Base-by-base conservation (phyloP, 2,888 invertebrate genomes). In the Adelphocoris suturalis region DNA sequence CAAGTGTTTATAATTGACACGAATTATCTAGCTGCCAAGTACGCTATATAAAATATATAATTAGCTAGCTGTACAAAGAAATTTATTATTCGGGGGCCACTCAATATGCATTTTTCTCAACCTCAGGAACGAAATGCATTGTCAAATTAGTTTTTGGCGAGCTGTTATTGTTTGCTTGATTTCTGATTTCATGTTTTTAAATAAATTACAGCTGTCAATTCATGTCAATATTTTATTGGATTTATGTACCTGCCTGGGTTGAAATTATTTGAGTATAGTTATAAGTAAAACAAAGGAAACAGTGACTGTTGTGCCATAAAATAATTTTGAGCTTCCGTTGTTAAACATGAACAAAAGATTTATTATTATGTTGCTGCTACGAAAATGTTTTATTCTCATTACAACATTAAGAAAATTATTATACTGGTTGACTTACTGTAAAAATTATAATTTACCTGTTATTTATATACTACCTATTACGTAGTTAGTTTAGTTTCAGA, bases 301-400 rank as follows among this genome's bases (percentile, higher is more conserved):
- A 81, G n/a, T 14, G 48, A 52, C n/a, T 48, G 52, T n/a, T 82
- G 82, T 82, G 82, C 82, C 82, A 82, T 82, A 47, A 46, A 52
- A 82, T 47, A 52, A 82, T 82, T 82, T 52, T 82, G 80, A 47
- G 82, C 82, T 82, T 82, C 82, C 82, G 47, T 81, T 82, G 82
- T 82, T 82, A 19, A 13, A 52, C 19, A 23, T 82, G 27, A 82
- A 37, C 37, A 37, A 37, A 82, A 81, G 12, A 48, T 82, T 82
- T 68, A 68, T 68, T 68, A 68, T 68, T 23, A 23, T 11, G 68
- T 68, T 68, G 68, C 68, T 68, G 68, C 68, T 23, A 27, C 27
- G 23, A 68, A 19, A 68, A 23, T 27, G 68, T 68, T 68, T 68
- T 68, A 68, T 68, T 68, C 23, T 19, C 14, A 52, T 52, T 57